A percentile compares a stretch with the other conserved stretches of the same genome.
Conservation (phyloP, 2,888 invertebrate genomes). For the Xylocampa areola region DNA sequence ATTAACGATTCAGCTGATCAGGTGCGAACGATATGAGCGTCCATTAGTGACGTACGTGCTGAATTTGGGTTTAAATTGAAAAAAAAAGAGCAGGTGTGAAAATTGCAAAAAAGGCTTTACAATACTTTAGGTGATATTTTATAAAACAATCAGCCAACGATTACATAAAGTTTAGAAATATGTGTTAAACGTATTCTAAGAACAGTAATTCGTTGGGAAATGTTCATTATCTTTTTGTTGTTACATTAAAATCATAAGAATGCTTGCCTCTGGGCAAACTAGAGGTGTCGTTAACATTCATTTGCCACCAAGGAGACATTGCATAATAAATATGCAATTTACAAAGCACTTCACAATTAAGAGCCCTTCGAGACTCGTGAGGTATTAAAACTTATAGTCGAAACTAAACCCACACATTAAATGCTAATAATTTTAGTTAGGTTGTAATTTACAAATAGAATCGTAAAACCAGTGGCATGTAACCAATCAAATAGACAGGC, state of each 20-base stretch:
- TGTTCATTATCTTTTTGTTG: too few species aligned
- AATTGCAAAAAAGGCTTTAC: not conserved
- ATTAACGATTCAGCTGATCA: slow-evolving; percentile 49
- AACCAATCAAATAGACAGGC: slow-evolving; percentile 59
- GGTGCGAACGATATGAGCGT: slow-evolving; percentile 22
- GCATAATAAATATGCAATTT: slow-evolving; percentile 35
- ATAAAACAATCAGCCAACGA: too few species aligned
- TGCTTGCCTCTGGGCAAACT: not conserved
- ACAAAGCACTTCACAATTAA: slow-evolving; percentile 42
- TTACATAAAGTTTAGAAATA: too few species aligned
- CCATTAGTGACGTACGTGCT: slow-evolving; percentile 17
- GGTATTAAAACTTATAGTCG: slow-evolving; percentile 33
- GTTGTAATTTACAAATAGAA: slow-evolving; percentile 58
- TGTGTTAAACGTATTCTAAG: too few species aligned
- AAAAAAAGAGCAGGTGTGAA: slow-evolving; percentile 29
- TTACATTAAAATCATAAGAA: not conserved
- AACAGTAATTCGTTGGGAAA: too few species aligned
- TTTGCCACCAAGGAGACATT: slow-evolving; percentile 16
- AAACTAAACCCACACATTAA: slow-evolving; percentile 51
- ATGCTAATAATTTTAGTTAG: slow-evolving; percentile 53
- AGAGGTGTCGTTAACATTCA: slow-evolving; percentile 33
- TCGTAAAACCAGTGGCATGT: slow-evolving; percentile 56
- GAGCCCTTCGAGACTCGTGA: slow-evolving; percentile 35
- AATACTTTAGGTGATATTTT: not conserved
- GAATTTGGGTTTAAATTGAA: slow-evolving; percentile 3